A percentile compares a stretch with the other conserved stretches of the same genome.
Evolutionary conservation across 1,140 invertebrate genomes (phyloP).

Genomic region (Neelides sp.): DNA sequence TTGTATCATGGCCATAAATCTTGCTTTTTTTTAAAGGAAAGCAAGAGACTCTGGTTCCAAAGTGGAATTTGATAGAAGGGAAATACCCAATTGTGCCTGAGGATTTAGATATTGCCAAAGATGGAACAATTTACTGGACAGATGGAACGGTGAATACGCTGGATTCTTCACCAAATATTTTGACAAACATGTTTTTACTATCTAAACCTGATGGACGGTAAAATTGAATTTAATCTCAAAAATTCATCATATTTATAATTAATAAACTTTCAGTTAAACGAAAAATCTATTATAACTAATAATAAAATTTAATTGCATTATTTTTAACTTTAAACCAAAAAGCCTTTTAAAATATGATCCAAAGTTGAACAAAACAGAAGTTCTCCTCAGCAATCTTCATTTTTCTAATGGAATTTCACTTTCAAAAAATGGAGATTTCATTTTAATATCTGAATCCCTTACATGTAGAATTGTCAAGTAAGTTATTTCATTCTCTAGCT

Average conservation of each 20-base stretch:
- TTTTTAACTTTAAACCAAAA: slow-evolving; percentile 35
- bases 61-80: slow-evolving; percentile 47
- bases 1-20: too few relatives aligned
- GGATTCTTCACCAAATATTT: too few relatives aligned
- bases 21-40: slow-evolving; percentile 37
- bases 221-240: too few relatives aligned
- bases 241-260: too few relatives aligned
- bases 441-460: slow-evolving; percentile 55
- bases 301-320: too few relatives aligned
- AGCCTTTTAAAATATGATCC: slow-evolving; percentile 55
- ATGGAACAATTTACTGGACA: slow-evolving; percentile 39
- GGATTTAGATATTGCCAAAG: slow-evolving; percentile 37
- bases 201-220: too few relatives aligned
- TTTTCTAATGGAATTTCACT: slow-evolving; percentile 71
- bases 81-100: slow-evolving; percentile 43
- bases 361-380: slow-evolving; percentile 47
- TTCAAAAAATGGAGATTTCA: slow-evolving; percentile 57
- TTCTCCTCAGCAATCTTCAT: slow-evolving; percentile 54
- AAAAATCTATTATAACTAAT: too few relatives aligned
- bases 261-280: too few relatives aligned
- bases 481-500: slow-evolving; percentile 21
- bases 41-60: slow-evolving; percentile 40
- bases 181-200: too few relatives aligned
- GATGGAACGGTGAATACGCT: too few relatives aligned
- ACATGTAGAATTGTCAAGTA: slow-evolving; percentile 40